Base-by-base conservation (phyloP, 2,797 vertebrate species). In the Benthosema pterotum region DNA sequence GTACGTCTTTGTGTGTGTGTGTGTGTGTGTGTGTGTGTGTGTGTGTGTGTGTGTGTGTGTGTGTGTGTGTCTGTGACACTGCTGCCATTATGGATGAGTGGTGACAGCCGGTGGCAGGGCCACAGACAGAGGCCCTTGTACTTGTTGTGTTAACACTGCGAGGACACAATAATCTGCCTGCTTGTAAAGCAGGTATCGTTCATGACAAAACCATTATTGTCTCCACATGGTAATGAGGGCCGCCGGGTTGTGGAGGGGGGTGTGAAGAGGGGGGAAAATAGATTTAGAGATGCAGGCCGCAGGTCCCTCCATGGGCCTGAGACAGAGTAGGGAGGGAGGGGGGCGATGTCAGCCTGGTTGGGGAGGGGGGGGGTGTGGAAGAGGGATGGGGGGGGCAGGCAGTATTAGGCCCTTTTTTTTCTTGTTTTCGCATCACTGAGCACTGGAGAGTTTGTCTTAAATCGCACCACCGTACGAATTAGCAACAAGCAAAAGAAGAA, bases 131-230 rank as follows among this genome's bases (percentile, higher is more conserved):
- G 90, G 88, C 90, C 80, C 85, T 92, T 87, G 93, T 93, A 92
- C 91, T 94, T 90, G 90, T 88, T 92, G 88, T 83, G 93, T 84
- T 94, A 91, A 88, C 91, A 92, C 91, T 93, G 89, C 91, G 89
- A 89, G 92, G 83, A 91, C 93, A 94, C 87, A 94, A 87, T 93
- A 94, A 94, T 93, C 87, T 90, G 93, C 92, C 93, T n/a, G 91
- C 94, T 95, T 95, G 94, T 95, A 94, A 95, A 93, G 94, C 91
- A 94, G 93, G 93, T 94, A 93, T 94, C 91, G 91, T 91, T 92
- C 82, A 38, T 88, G 91, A 93, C 92, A 93, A 93, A 93, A 93
- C 91, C 92, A 93, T 91, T 89, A 95, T 93, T 91, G 77, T 92
- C 91, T 91, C 87, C 87, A 89, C 87, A 94, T 94, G 88, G 88